Base-by-base conservation (phyloP, 2,888 invertebrate genomes). In the Cyclophora albipunctata region DNA sequence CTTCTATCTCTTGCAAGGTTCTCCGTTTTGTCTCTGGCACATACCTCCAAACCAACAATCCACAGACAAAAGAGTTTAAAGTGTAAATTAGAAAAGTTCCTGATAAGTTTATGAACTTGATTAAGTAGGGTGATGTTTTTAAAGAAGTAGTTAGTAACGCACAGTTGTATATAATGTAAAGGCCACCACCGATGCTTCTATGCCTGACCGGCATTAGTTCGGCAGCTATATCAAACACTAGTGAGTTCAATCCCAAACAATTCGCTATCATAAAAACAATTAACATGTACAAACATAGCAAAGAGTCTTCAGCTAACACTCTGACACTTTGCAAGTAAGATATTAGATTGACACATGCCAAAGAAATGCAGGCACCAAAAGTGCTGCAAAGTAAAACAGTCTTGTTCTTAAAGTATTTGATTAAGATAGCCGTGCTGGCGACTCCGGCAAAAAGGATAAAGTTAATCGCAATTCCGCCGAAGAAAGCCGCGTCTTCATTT, bases 131-230 rank as follows among this genome's bases (percentile, higher is more conserved):
- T 1, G 57, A 48, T 34, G 49, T 20, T 49, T 60, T 60, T 40
- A 58, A 45, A 34, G 57, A 53, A n/a, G 55, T 45, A 3, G 60
- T 53, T 7, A 55, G 54, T 7, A 57, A 37, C 5, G 55, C 4
- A 41, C 58, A 56, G 5, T 55, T 50, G n/a, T 45, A 51, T 5
- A 54, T 57, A 3, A 55, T 52, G 41, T 53, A 59, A 6, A 59
- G 34, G 0, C 47, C 51, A 7, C 59, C 59, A 7, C 59, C 59
- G 3, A 62, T 5, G 6, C 59, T 58, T n/a, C 58, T 48, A 33
- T 62, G 59, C n/a, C 57, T 62, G 2, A 62, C 55, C 35, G 61
- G 59, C 55, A 62, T 58, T 6, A 62, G 34, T 43, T 54, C 59
- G 34, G 55, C 49, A 3, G 56, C 47, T 2, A 58, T 40, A 4